Conservation (phyloP, 1,140 invertebrate genomes). For the Chymomyza costata region DNA sequence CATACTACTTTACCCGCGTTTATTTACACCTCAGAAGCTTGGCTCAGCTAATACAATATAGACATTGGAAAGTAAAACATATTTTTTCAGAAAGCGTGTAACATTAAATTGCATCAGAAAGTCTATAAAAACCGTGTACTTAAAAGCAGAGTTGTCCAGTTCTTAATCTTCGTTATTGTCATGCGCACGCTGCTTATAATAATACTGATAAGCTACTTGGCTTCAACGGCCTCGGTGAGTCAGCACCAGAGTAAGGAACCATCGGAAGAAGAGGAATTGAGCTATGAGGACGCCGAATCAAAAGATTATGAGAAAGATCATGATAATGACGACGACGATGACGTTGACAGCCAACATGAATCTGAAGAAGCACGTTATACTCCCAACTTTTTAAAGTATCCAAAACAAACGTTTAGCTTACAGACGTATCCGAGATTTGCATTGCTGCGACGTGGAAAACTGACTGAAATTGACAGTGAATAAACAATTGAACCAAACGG, state of each 20-base stretch:
- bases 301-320: too few species aligned
- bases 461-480: too few species aligned
- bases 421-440: constrained; percentile 37
- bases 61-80: too few species aligned
- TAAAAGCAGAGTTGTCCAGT: constrained; percentile 16
- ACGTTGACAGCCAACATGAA: background rate
- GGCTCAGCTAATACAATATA: too few species aligned
- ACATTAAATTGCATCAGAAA: too few species aligned
- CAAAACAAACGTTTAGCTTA: background rate
- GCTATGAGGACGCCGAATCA: too few species aligned
- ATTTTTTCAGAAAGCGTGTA: too few species aligned
- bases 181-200: constrained; percentile 32
- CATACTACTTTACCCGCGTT: too few species aligned
- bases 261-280: too few species aligned
- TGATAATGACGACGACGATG: background rate
- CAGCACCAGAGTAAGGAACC: too few species aligned
- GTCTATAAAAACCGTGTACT: constrained; percentile 11
- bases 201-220: constrained; percentile 16
- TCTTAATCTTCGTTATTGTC: constrained; percentile 15
- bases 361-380: constrained; percentile 1
- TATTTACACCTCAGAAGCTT: too few species aligned
- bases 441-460: constrained; percentile 18
- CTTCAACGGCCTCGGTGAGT: background rate
- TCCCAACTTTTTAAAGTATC: constrained; percentile 38
- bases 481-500: background rate